These are phyloP conservation scores for Parapristionchus giblindavisi DNA, from an alignment of 2,888 invertebrate species.

Conservation along the genomic window DNA sequence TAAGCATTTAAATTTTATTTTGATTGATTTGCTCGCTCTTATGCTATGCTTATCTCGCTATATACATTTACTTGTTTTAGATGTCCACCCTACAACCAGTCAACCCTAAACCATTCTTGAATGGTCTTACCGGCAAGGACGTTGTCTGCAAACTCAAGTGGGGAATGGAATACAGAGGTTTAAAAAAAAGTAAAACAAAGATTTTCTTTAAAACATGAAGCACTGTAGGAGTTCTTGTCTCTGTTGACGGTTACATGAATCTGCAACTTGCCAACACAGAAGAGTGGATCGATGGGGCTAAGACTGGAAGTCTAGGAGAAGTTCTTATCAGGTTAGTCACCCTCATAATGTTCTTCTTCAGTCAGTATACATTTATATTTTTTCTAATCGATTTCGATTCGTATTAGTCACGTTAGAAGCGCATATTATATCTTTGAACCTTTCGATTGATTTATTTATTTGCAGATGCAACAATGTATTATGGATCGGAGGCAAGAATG, in stretches of 20 bases:
- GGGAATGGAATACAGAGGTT: slow-evolving; percentile 95
- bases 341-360: not conserved
- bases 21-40: not conserved
- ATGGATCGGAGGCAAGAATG: slow-evolving; percentile 62
- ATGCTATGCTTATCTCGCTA: not conserved
- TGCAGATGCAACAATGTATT: slow-evolving; percentile 68
- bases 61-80: not conserved
- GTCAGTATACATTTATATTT: not conserved
- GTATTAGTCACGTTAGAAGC: not conserved
- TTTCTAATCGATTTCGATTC: not conserved
- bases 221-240: slow-evolving; percentile 85
- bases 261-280: slow-evolving; percentile 94
- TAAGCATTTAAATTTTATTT: not conserved
- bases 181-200: not conserved
- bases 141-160: slow-evolving; percentile 97
- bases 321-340: slow-evolving; percentile 83
- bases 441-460: slow-evolving; percentile 5
- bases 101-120: slow-evolving; percentile 98
- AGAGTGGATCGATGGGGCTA: slow-evolving; percentile 90
- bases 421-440: slow-evolving; percentile 8
- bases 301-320: slow-evolving; percentile 94
- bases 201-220: not conserved
- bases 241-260: slow-evolving; percentile 99
- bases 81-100: slow-evolving; percentile 76
- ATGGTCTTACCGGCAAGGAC: slow-evolving; percentile 95